Conservation (phyloP, 2,797 vertebrate species). For the Darevskia nairensis region DNA sequence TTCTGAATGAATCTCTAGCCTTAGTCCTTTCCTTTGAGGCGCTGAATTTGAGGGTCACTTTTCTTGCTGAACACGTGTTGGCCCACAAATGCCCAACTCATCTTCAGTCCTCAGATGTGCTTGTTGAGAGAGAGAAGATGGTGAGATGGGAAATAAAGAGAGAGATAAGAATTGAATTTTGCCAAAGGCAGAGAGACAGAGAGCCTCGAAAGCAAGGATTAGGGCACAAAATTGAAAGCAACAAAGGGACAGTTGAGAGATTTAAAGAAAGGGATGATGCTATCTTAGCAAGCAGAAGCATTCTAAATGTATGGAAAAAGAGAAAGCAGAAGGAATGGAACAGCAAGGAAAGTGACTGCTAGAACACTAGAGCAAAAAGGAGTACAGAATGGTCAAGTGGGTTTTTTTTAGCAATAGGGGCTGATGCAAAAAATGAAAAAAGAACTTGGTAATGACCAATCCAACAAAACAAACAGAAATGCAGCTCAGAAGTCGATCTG, state of each 20-base stretch:
- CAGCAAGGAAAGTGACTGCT: background rate
- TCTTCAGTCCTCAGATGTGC: background rate
- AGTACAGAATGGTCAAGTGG: background rate
- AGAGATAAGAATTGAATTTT: constrained; percentile 11
- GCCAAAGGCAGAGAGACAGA: background rate
- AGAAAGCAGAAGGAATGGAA: background rate
- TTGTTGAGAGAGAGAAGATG: background rate
- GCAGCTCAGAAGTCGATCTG: background rate
- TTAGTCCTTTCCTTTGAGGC: background rate
- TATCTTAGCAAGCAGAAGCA: background rate
- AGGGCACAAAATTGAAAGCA: background rate
- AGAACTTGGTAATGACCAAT: background rate
- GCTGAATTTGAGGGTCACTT: constrained; percentile 7
- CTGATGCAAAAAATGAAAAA: background rate
- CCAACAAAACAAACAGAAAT: background rate
- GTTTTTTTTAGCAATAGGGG: background rate
- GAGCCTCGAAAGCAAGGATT: background rate
- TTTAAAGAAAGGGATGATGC: background rate
- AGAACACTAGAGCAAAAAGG: background rate
- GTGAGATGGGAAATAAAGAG: background rate
- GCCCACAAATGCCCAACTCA: background rate
- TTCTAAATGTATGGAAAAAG: background rate
- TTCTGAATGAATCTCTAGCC: constrained; percentile 5
- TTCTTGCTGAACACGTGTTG: background rate
- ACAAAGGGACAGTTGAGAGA: background rate